These are phyloP conservation scores for Pao palembangensis DNA, from an alignment of 2,113 vertebrate species.

Conservation along the genomic window DNA sequence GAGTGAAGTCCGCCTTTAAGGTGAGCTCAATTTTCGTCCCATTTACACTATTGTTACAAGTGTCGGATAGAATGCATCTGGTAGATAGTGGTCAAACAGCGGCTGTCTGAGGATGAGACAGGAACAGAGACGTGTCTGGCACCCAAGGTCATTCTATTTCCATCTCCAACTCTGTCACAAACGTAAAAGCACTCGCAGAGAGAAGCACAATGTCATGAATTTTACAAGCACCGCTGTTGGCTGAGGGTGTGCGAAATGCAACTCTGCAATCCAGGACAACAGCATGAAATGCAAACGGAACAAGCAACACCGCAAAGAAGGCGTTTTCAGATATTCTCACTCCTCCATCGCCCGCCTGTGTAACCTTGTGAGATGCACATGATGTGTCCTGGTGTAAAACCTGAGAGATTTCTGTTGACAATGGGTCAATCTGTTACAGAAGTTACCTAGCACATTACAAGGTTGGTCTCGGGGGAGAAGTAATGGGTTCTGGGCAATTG, in stretches of 20 bases:
- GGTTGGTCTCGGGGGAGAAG: conserved; percentile 72
- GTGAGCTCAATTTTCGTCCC: conserved; percentile 79
- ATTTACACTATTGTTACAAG: conserved; percentile 76
- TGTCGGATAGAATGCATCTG: conserved; percentile 69
- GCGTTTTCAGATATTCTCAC: neutral
- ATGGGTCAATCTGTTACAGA: conserved; percentile 72
- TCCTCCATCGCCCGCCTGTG: conserved; percentile 31
- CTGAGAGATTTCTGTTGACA: conserved; percentile 73
- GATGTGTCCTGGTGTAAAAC: conserved; percentile 63
- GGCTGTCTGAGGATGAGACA: conserved; percentile 66
- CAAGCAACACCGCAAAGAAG: too few relatives aligned
- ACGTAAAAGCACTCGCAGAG: conserved; percentile 35
- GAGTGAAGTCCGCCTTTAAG: conserved; percentile 74
- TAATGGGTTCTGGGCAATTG: conserved; percentile 81
- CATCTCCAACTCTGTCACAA: conserved; percentile 31
- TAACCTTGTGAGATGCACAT: conserved; percentile 68
- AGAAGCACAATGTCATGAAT: conserved; percentile 50
- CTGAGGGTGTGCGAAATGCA: too few relatives aligned
- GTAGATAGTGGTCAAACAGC: conserved; percentile 68
- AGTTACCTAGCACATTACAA: conserved; percentile 77
- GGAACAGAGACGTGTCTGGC: conserved; percentile 59
- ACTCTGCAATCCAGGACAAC: too few relatives aligned
- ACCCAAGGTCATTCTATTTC: conserved; percentile 71
- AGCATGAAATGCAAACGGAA: too few relatives aligned
- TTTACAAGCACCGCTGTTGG: conserved; percentile 9